These are phyloP conservation scores for Rhynchonema sp. DNA, from an alignment of 2,888 invertebrate genomes.

Conservation along the genomic window DNA sequence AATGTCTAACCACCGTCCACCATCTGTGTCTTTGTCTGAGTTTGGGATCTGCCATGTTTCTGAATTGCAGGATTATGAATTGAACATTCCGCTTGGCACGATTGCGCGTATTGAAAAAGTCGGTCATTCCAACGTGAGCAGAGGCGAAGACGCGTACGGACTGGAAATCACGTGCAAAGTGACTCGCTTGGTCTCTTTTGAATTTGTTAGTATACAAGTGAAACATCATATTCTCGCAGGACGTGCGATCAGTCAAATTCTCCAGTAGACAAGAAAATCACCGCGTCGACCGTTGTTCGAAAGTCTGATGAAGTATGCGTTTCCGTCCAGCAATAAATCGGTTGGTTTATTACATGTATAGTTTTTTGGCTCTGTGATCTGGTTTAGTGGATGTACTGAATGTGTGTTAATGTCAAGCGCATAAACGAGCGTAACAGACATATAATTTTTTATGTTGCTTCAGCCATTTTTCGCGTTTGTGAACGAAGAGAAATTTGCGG, in stretches of 20 bases:
- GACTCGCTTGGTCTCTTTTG: too few relatives aligned
- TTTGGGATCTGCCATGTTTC: too few relatives aligned
- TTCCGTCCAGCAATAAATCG: constrained; percentile 71
- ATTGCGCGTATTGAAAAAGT: constrained; percentile 51
- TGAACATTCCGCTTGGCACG: constrained; percentile 84
- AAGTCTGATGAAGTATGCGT: constrained; percentile 72
- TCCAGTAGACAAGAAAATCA: constrained; percentile 93
- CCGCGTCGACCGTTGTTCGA: constrained; percentile 77
- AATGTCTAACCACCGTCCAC: too few relatives aligned
- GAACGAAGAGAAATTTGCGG: constrained; percentile 58
- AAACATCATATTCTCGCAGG: too few relatives aligned
- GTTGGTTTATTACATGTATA: constrained; percentile 15
- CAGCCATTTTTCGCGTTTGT: constrained; percentile 74
- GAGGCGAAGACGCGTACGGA: constrained; percentile 91
- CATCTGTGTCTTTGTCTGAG: too few relatives aligned
- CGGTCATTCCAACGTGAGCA: constrained; percentile 66
- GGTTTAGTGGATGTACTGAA: too few relatives aligned
- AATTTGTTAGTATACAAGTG: too few relatives aligned
- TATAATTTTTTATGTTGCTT: constrained; percentile 9
- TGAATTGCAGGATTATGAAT: constrained; percentile 21
- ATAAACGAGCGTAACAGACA: too few relatives aligned
- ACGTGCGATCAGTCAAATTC: constrained; percentile 82
- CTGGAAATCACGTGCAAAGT: constrained; percentile 86
- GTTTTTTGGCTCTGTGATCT: not conserved
- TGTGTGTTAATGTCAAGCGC: too few relatives aligned